Percentiles rank a stretch among this genome's conserved stretches.
Evolutionary conservation across 2,888 invertebrate species (phyloP).

Genomic region (Gnatocerus cornutus): DNA sequence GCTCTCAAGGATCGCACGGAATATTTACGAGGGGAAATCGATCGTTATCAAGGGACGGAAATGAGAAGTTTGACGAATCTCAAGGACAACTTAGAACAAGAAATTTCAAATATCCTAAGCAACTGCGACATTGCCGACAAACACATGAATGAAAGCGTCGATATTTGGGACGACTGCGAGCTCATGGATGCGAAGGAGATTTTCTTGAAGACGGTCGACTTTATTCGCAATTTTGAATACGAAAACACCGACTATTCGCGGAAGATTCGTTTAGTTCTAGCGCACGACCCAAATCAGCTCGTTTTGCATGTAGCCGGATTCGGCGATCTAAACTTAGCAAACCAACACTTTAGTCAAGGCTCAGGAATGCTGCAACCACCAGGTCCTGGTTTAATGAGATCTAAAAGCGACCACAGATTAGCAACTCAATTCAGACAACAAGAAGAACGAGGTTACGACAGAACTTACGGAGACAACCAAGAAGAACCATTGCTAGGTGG

Average conservation of each 20-base stretch:
- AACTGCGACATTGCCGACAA: slow-evolving; percentile 98
- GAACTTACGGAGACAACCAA: slow-evolving; percentile 74
- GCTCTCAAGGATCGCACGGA: slow-evolving; percentile 93
- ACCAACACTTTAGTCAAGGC: slow-evolving; percentile 66
- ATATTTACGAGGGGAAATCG: slow-evolving; percentile 90
- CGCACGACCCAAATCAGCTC: slow-evolving; percentile 93
- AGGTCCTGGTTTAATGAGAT: slow-evolving; percentile 88
- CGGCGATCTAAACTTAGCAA: slow-evolving; percentile 90
- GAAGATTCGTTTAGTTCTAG: slow-evolving; percentile 88
- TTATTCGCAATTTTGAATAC: slow-evolving; percentile 94
- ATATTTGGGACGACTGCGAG: slow-evolving; percentile 94
- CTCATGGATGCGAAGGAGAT: slow-evolving; percentile 97
- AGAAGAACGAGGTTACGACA: slow-evolving; percentile 77
- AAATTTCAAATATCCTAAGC: slow-evolving; percentile 95
- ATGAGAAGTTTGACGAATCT: slow-evolving; percentile 88
- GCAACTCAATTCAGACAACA: slow-evolving; percentile 92
- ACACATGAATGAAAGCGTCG: slow-evolving; percentile 87
- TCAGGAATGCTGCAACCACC: slow-evolving; percentile 75
- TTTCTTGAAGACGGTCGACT: slow-evolving; percentile 95
- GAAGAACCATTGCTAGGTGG: slow-evolving; percentile 83
- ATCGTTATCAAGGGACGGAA: slow-evolving; percentile 92
- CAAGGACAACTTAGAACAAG: slow-evolving; percentile 95
- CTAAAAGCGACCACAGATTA: slow-evolving; percentile 93
- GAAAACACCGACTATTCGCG: slow-evolving; percentile 93
- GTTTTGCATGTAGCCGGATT: slow-evolving; percentile 91